Evolutionary conservation across 2,888 invertebrate species (phyloP).

Genomic region (Blastobasis adustella): DNA sequence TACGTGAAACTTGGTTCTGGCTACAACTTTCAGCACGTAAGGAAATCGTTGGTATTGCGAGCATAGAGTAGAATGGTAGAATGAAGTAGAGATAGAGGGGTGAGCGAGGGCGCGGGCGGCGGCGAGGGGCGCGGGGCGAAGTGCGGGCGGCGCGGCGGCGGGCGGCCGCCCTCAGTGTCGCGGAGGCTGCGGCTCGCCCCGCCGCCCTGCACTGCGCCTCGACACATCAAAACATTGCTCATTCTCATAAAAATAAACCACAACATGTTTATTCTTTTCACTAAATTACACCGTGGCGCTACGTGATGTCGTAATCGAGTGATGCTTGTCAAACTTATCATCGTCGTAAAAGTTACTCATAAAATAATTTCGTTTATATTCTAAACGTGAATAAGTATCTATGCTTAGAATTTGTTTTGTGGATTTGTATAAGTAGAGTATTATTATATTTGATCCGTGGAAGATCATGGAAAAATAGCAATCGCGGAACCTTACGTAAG

Average conservation of each 20-base stretch:
- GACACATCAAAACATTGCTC: slow-evolving; percentile 40
- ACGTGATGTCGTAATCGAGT: too few species aligned
- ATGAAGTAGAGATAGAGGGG: slow-evolving; percentile 58
- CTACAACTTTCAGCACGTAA: slow-evolving; percentile 35
- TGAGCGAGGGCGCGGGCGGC: slow-evolving; percentile 32
- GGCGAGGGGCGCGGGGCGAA: slow-evolving; percentile 25
- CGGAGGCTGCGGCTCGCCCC: slow-evolving; percentile 63
- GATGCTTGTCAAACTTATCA: too few species aligned
- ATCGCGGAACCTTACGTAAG: too few species aligned
- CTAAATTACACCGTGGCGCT: too few species aligned
- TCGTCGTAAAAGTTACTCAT: too few species aligned
- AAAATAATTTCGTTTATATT: too few species aligned
- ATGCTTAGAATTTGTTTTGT: too few species aligned
- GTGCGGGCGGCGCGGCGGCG: slow-evolving; percentile 17
- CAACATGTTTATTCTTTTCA: too few species aligned
- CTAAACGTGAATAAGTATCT: too few species aligned
- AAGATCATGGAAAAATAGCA: too few species aligned
- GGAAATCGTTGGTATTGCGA: slow-evolving; percentile 51
- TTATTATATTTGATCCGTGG: too few species aligned
- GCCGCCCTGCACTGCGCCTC: slow-evolving; percentile 24
- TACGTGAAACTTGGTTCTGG: slow-evolving; percentile 9
- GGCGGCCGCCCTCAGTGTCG: slow-evolving; percentile 54
- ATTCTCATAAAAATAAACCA: neutral
- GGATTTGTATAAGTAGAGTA: too few species aligned
- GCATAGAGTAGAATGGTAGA: slow-evolving; percentile 39